These are phyloP conservation scores for Cylloceria caligata DNA, from an alignment of 2,888 invertebrate genomes.

Conservation along the genomic window DNA sequence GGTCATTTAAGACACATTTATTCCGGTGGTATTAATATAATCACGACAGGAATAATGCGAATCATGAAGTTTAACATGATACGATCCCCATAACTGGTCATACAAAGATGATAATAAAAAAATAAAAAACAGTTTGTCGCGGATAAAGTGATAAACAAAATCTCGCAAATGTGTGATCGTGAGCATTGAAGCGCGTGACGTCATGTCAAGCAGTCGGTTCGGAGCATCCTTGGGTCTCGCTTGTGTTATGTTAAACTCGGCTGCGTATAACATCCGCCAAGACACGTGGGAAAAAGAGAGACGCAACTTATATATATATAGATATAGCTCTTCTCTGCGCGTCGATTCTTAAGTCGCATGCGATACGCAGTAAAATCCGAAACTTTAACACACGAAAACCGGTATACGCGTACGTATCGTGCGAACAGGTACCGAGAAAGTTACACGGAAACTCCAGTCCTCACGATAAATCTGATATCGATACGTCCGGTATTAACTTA, in stretches of 20 bases:
- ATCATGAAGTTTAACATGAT: not conserved
- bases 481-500: not conserved
- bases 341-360: not conserved
- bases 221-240: constrained; percentile 2
- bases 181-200: constrained; percentile 12
- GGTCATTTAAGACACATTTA: not conserved
- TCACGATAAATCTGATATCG: not conserved
- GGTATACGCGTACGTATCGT: not conserved
- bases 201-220: constrained; percentile 8
- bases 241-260: constrained; percentile 5
- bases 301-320: not conserved
- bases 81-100: not conserved
- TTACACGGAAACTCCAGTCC: not conserved
- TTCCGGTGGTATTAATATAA: not conserved
- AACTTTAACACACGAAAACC: not conserved
- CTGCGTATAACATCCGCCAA: constrained; percentile 2
- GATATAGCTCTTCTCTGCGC: not conserved
- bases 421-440: not conserved
- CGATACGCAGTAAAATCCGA: not conserved
- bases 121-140: not conserved
- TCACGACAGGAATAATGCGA: not conserved
- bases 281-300: not conserved
- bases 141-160: not conserved
- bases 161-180: not conserved
- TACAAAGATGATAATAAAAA: not conserved